A percentile compares a stretch with the other conserved stretches of the same genome.
These are phyloP conservation scores for Mus pahari DNA, from an alignment of 2,113 vertebrate species.

Conservation along the genomic window DNA sequence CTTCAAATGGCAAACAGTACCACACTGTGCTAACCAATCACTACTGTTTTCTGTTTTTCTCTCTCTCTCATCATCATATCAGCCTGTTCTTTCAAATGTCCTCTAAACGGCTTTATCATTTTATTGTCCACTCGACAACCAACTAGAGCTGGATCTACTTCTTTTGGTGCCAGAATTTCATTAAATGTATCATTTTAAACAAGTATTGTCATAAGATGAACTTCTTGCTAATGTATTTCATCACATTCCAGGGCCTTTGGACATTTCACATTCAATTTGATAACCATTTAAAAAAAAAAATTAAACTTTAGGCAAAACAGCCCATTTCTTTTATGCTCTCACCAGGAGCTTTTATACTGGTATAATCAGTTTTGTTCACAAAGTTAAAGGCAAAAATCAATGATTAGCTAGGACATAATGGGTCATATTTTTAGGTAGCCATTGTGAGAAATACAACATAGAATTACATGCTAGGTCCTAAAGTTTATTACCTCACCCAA, in stretches of 20 bases:
- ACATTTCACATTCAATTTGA: conserved; percentile 85
- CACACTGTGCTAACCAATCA: conserved; percentile 88
- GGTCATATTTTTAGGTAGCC: conserved; percentile 91
- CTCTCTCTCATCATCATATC: conserved; percentile 85
- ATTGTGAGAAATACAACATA: conserved; percentile 85
- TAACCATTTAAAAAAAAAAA: conserved; percentile 59
- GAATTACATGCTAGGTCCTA: conserved; percentile 84
- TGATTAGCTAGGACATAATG: conserved; percentile 93
- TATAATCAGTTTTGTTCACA: conserved; percentile 88
- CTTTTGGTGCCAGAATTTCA: conserved; percentile 84
- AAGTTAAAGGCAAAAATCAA: conserved; percentile 91
- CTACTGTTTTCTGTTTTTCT: conserved; percentile 72
- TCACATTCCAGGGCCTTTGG: conserved; percentile 83
- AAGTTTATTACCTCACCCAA: conserved; percentile 82
- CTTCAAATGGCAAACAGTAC: conserved; percentile 88
- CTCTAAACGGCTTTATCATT: conserved; percentile 83
- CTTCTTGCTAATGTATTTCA: conserved; percentile 84
- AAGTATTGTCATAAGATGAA: conserved; percentile 84
- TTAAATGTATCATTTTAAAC: conserved; percentile 85
- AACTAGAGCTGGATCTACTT: conserved; percentile 86
- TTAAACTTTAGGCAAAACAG: conserved; percentile 74
- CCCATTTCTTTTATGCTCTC: conserved; percentile 86
- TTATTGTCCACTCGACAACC: conserved; percentile 90
- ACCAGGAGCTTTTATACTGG: conserved; percentile 90
- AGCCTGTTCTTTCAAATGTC: conserved; percentile 79